Base-by-base conservation (phyloP, 2,888 invertebrate species). In the Scrobipalpa costella region DNA sequence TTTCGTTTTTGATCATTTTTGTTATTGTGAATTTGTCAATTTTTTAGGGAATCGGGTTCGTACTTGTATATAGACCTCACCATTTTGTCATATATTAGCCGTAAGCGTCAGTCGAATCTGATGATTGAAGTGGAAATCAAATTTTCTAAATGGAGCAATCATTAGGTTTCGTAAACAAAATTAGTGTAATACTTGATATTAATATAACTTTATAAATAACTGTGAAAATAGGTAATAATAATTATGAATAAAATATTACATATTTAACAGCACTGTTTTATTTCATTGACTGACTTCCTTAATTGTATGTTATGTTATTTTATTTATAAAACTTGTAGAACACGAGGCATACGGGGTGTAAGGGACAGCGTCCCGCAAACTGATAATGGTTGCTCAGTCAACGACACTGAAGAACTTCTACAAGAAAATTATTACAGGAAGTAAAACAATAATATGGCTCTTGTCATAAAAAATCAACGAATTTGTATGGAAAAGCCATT, bases 41-140 rank as follows among this genome's bases (percentile, higher is more conserved):
- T 93, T 93, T 93, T 93, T 93, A 93, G 93, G 93, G 93, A 93
- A 93, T 93, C 92, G 93, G 94, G 93, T 93, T 93, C 87, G 93
- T 93, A 93, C 92, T 49, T 93, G 93, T 93, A 93, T 88, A 91
- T 90, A 91, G 83, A 85, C 85, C 84, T 85, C 90, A 90, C 89
- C 85, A 84, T 85, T 88, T 86, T 88, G 88, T 89, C 86, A 86
- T 84, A 87, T 86, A 86, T 76, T 86, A 86, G 84, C 73, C 70
- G 68, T 90, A 89, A 44, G 47, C 15, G n/a, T 55, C 69, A 75
- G 81, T 81, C 78, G 83, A 83, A 84, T 84, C 89, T 86, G 84
- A 88, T 90, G 91, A 86, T 91, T 89, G 87, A 81, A 74, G 84
- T 85, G 90, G 91, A 90, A 91, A 91, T 91, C 68, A 88, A 90